Conservation (phyloP, 1,140 invertebrate species). For the Ceratosolen fusciceps region DNA sequence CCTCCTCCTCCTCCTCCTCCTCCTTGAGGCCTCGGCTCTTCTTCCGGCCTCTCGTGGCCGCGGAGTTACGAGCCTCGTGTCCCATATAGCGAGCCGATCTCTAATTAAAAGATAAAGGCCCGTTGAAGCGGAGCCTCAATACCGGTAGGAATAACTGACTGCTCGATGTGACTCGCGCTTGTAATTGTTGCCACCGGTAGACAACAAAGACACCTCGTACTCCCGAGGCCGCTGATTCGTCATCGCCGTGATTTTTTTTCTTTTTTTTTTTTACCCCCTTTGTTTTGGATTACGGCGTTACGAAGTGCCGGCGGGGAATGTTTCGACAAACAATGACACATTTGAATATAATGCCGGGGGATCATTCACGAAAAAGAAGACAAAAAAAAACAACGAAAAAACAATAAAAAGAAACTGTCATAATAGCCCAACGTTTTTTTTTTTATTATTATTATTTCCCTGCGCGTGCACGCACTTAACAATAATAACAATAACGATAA, state of each 20-base stretch:
- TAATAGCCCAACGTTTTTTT: neutral
- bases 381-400: no score
- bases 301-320: neutral
- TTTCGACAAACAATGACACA: neutral
- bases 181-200: neutral
- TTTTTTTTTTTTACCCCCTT: no score
- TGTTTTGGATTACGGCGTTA: neutral
- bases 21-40: neutral
- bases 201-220: neutral
- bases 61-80: neutral
- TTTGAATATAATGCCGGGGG: neutral
- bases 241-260: neutral
- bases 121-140: no score
- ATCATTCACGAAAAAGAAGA: neutral
- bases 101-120: slow-evolving; percentile 1
- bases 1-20: neutral
- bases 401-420: neutral
- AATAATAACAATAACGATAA: no score
- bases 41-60: neutral
- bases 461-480: neutral
- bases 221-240: neutral
- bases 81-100: neutral
- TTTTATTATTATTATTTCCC: neutral
- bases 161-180: neutral
- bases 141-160: no score